Conservation (phyloP, 1,140 invertebrate species). For the Drosophila kohkoa region DNA sequence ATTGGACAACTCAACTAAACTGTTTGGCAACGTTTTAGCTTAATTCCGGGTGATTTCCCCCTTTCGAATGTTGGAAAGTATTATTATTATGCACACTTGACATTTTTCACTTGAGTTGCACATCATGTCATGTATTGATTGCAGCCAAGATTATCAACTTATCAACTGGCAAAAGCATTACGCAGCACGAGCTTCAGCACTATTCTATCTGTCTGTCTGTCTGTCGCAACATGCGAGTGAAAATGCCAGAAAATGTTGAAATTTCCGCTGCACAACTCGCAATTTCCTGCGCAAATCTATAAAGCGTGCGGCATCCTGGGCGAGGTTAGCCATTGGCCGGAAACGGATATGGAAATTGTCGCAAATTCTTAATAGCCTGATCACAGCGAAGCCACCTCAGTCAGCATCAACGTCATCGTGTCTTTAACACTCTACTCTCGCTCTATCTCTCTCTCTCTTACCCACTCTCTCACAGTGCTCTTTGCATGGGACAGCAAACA, state of each 20-base stretch:
- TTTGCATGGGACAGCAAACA: neutral
- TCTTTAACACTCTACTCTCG: too few relatives aligned
- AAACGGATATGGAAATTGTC: constrained; percentile 48
- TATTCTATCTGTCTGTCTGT: constrained; percentile 21
- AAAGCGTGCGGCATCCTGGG: constrained; percentile 40
- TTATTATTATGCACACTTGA: neutral
- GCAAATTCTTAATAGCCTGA: constrained; percentile 42
- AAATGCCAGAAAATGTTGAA: constrained; percentile 25
- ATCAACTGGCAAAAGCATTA: constrained; percentile 29
- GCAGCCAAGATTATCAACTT: constrained; percentile 18
- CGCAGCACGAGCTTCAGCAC: neutral
- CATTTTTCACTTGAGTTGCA: neutral
- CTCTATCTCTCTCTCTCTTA: too few relatives aligned
- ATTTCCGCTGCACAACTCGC: constrained; percentile 34
- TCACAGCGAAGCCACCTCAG: neutral
- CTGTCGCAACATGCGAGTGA: constrained; percentile 13
- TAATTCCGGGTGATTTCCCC: neutral
- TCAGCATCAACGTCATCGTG: neutral
- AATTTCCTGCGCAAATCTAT: constrained; percentile 49
- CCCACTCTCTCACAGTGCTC: neutral
- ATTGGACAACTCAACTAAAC: neutral
- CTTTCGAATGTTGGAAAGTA: neutral
- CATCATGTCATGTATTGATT: constrained; percentile 34
- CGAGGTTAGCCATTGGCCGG: constrained; percentile 21
- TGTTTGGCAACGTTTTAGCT: neutral